Evolutionary conservation across 2,113 vertebrate genomes (phyloP).

Genomic region (Bolborhynchus lineola): DNA sequence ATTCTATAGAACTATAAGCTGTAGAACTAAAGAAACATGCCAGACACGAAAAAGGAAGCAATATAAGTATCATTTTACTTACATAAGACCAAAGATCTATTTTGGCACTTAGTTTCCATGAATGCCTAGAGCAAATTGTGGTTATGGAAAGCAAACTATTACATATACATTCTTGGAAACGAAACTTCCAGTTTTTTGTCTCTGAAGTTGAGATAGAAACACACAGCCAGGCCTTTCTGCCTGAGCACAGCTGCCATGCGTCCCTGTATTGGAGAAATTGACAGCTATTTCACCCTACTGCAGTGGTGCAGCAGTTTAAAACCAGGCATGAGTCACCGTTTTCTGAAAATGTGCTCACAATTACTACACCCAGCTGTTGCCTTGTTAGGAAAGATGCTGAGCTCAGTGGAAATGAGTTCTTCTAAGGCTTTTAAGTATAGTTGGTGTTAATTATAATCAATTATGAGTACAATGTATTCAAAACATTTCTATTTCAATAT

Average conservation of each 20-base stretch:
- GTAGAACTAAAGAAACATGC: neutral
- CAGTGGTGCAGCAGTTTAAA: neutral
- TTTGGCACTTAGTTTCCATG: neutral
- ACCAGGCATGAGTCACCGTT: neutral
- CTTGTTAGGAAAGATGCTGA: neutral
- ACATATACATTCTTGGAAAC: neutral
- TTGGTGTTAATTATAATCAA: neutral
- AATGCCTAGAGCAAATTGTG: neutral
- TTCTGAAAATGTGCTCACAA: neutral
- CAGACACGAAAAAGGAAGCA: neutral
- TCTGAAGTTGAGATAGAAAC: neutral
- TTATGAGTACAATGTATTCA: neutral
- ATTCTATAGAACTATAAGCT: neutral
- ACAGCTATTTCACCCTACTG: neutral
- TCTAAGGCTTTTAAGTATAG: neutral
- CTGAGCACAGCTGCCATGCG: neutral
- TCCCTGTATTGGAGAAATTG: neutral
- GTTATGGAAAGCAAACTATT: neutral
- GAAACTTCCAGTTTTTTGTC: neutral
- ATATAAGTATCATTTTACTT: neutral
- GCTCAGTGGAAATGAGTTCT: neutral
- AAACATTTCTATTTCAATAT: neutral
- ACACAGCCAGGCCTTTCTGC: neutral
- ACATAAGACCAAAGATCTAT: neutral
- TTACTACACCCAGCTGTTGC: neutral